Evolutionary conservation across 1,140 invertebrate species (phyloP).

Genomic region (Triops cancriformis): DNA sequence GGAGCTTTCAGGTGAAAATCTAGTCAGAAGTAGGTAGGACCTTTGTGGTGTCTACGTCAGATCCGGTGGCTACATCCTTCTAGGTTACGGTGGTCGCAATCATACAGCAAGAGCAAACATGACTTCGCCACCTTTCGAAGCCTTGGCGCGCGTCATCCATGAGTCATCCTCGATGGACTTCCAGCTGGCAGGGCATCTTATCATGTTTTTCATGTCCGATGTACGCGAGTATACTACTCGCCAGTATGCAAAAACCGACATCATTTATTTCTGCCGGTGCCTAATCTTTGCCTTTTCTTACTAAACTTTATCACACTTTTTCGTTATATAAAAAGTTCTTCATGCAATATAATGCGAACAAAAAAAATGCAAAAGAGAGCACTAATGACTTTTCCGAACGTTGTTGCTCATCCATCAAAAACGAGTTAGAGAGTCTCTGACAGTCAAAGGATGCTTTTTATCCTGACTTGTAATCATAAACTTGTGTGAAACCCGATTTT

Average conservation of each 20-base stretch:
- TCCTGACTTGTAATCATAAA: not conserved
- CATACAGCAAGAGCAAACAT: conserved; percentile 9
- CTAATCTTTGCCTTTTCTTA: not conserved
- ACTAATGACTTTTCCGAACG: not conserved
- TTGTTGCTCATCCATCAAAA: not conserved
- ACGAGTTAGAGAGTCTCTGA: not conserved
- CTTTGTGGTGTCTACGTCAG: not conserved
- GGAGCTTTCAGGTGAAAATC: not conserved
- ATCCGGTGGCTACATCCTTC: conserved; percentile 9
- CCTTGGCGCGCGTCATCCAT: not conserved
- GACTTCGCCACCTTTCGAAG: not conserved
- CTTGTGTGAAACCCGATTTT: not conserved
- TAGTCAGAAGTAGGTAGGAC: not conserved
- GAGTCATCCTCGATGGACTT: not conserved
- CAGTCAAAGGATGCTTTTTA: not conserved
- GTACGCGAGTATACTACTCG: not conserved
- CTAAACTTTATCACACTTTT: not conserved
- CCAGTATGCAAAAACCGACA: not conserved
- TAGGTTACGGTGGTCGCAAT: not conserved
- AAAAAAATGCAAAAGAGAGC: not conserved
- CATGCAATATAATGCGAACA: not conserved
- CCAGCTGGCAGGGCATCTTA: not conserved
- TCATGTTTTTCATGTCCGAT: not conserved
- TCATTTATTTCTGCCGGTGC: not conserved
- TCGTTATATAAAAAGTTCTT: not conserved